phyloP scores from a whole-genome alignment of 2,113 vertebrate species.

The Amazona vittata region DNA sequence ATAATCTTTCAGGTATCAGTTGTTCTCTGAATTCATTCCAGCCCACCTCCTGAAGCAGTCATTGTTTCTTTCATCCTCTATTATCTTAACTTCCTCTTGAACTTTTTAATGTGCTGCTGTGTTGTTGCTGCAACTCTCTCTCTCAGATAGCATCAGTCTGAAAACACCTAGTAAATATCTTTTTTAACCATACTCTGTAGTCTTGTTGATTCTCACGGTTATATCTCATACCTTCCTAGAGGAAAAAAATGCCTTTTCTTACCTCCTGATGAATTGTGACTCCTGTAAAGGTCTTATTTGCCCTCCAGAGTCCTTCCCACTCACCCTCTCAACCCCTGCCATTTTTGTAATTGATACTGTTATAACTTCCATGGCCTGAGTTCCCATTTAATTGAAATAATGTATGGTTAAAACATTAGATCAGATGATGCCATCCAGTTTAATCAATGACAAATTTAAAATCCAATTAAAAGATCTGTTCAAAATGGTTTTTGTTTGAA shows the following conservation, averaged over 20 bases:
- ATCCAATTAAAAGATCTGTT: not conserved
- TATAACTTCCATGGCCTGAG: not conserved
- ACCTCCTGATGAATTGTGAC: not conserved
- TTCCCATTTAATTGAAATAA: not conserved
- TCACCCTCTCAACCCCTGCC: not conserved
- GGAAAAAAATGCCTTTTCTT: not conserved
- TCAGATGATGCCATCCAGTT: not conserved
- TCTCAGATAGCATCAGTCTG: not conserved
- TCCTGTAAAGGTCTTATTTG: not conserved
- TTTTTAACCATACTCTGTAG: not conserved
- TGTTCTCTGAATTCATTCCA: constrained; percentile 45
- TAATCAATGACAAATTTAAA: not conserved
- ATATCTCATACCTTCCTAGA: not conserved
- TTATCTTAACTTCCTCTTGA: constrained; percentile 3
- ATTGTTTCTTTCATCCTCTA: constrained; percentile 35
- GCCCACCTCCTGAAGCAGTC: not conserved
- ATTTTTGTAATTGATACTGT: not conserved
- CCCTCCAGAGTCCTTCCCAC: not conserved
- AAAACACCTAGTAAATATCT: not conserved
- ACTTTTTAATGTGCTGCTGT: not conserved
- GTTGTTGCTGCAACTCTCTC: not conserved
- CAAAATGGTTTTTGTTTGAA: not conserved
- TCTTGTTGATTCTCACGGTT: not conserved
- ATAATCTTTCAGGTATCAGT: constrained; percentile 18
- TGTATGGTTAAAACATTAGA: not conserved